phyloP scores from a whole-genome alignment of 2,888 invertebrate species.

The Hypercompe scribonia region DNA sequence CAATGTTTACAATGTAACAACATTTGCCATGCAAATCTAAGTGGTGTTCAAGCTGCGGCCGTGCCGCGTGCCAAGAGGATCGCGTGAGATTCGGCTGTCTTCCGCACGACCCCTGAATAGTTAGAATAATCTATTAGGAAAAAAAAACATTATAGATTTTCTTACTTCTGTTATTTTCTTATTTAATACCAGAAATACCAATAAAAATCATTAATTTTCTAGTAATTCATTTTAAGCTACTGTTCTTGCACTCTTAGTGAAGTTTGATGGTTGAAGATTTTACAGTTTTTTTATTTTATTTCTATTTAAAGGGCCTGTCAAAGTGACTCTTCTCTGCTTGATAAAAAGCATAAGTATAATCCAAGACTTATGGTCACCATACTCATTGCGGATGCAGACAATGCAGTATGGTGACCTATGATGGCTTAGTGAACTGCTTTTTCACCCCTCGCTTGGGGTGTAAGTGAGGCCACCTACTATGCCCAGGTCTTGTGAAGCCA shows the following conservation, averaged over 20 bases:
- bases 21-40: conserved; percentile 55
- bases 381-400: too few species aligned
- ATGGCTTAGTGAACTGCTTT: too few species aligned
- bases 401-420: too few species aligned
- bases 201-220: background rate
- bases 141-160: conserved; percentile 31
- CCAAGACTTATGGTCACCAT: too few species aligned
- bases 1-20: conserved; percentile 43
- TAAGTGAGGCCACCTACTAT: too few species aligned
- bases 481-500: too few species aligned
- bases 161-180: background rate
- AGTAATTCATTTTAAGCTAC: background rate
- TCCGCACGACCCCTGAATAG: conserved; percentile 44
- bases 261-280: background rate
- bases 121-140: conserved; percentile 37
- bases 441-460: too few species aligned
- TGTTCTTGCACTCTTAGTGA: background rate
- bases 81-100: conserved; percentile 48
- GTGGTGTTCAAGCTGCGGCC: conserved; percentile 37
- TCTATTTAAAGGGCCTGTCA: too few species aligned
- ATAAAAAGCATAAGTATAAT: too few species aligned
- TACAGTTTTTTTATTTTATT: too few species aligned
- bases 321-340: too few species aligned
- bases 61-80: conserved; percentile 48
- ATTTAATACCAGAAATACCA: background rate